Percentiles rank a stretch among this genome's conserved stretches.
phyloP scores from a whole-genome alignment of 2,888 invertebrate species.

The Nowickia ferox region DNA sequence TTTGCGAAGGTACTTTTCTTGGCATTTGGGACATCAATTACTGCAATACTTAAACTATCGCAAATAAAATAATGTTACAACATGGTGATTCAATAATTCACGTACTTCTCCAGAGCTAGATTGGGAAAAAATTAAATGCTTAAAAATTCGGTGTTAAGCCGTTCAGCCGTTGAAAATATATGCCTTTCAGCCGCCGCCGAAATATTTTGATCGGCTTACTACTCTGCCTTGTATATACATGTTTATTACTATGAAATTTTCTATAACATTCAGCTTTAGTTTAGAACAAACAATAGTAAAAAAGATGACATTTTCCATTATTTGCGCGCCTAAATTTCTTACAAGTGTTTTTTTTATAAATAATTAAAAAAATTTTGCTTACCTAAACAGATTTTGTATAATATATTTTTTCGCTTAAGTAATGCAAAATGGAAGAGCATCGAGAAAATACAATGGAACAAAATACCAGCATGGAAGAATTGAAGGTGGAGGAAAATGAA shows the following conservation, averaged over 20 bases:
- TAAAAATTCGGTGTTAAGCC: too few relatives aligned
- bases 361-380: slow-evolving; percentile 14
- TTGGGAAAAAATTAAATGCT: too few relatives aligned
- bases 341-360: neutral
- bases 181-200: too few relatives aligned
- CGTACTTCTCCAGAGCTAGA: too few relatives aligned
- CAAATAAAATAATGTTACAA: too few relatives aligned
- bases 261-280: slow-evolving; percentile 26
- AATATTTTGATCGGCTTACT: too few relatives aligned
- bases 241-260: neutral
- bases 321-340: slow-evolving; percentile 48
- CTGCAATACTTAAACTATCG: too few relatives aligned
- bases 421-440: slow-evolving; percentile 34
- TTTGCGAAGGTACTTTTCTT: too few relatives aligned
- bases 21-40: too few relatives aligned
- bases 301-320: slow-evolving; percentile 44
- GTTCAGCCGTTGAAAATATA: too few relatives aligned
- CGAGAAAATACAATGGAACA: slow-evolving; percentile 29
- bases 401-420: neutral
- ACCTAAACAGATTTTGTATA: slow-evolving; percentile 5
- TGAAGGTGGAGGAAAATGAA: slow-evolving; percentile 71
- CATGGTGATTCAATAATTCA: too few relatives aligned
- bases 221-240: too few relatives aligned
- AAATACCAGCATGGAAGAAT: slow-evolving; percentile 69
- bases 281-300: neutral